Evolutionary conservation across 2,797 vertebrate genomes (phyloP).

Genomic region (Mallotus villosus): DNA sequence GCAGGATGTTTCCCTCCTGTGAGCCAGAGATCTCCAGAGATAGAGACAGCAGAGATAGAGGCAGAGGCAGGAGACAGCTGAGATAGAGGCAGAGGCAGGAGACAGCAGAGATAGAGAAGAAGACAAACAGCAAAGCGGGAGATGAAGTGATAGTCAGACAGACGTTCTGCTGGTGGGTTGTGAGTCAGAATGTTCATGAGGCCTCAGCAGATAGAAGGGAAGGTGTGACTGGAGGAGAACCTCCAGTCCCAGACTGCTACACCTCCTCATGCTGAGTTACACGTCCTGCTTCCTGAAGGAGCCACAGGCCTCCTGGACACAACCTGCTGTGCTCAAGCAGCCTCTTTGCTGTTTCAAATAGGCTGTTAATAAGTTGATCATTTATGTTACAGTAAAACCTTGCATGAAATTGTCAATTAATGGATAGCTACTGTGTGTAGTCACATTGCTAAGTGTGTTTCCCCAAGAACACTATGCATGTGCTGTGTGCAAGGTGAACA

Average conservation of each 20-base stretch:
- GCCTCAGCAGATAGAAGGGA: conserved; percentile 40
- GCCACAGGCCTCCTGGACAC: too few relatives aligned
- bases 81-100: conserved; percentile 30
- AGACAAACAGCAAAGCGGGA: conserved; percentile 36
- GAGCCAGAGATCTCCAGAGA: too few relatives aligned
- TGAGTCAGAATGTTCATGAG: conserved; percentile 69
- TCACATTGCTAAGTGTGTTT: too few relatives aligned
- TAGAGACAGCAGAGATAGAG: conserved; percentile 38
- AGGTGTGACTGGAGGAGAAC: conserved; percentile 48
- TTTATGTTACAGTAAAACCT: too few relatives aligned
- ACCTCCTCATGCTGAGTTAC: conserved; percentile 14
- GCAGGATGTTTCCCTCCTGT: conserved; percentile 38
- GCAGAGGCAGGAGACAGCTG: conserved; percentile 26
- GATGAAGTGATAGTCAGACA: conserved; percentile 63
- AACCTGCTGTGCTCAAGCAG: too few relatives aligned
- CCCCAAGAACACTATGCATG: too few relatives aligned
- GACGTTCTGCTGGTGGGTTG: conserved; percentile 52
- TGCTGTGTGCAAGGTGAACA: too few relatives aligned
- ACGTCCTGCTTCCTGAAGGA: background rate
- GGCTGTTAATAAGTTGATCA: too few relatives aligned
- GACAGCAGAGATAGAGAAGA: background rate
- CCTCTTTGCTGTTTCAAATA: too few relatives aligned
- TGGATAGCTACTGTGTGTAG: too few relatives aligned
- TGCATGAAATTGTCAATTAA: too few relatives aligned
- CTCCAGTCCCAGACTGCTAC: background rate